These are phyloP conservation scores for Oenanthe oenanthe DNA, from an alignment of 2,113 vertebrate species.

Conservation along the genomic window DNA sequence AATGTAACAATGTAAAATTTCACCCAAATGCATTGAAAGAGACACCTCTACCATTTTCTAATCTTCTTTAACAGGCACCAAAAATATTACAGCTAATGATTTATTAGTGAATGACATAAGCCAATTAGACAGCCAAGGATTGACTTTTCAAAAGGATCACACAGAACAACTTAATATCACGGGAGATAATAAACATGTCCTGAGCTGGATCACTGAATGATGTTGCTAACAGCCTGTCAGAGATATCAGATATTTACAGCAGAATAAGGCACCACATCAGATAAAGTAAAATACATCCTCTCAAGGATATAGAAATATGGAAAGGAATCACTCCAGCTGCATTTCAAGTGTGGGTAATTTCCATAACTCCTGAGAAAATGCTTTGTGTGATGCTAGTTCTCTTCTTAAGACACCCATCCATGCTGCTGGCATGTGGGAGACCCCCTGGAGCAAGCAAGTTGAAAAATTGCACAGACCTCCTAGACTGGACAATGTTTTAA, in stretches of 20 bases:
- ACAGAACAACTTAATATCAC: not conserved
- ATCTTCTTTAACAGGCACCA: not conserved
- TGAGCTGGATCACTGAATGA: not conserved
- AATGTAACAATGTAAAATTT: not conserved
- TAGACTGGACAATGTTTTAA: not conserved
- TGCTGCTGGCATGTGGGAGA: fast-evolving
- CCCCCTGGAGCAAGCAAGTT: not conserved
- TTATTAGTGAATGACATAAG: not conserved
- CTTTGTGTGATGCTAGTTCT: not conserved
- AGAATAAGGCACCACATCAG: conserved; percentile 39
- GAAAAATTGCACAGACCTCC: not conserved
- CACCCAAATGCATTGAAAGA: not conserved
- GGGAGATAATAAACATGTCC: conserved; percentile 43
- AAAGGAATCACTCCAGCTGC: not conserved
- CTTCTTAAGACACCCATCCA: not conserved
- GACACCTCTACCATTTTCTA: not conserved
- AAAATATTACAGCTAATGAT: not conserved
- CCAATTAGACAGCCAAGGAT: not conserved
- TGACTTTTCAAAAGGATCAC: not conserved
- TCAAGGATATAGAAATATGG: conserved; percentile 11
- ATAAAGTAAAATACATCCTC: conserved; percentile 56
- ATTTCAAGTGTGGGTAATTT: not conserved
- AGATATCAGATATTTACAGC: conserved; percentile 51
- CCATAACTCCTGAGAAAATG: not conserved
- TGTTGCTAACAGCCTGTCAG: conserved; percentile 25